Evolutionary conservation across 2,888 invertebrate species (phyloP).

Genomic region (Ectemnius cavifrons): DNA sequence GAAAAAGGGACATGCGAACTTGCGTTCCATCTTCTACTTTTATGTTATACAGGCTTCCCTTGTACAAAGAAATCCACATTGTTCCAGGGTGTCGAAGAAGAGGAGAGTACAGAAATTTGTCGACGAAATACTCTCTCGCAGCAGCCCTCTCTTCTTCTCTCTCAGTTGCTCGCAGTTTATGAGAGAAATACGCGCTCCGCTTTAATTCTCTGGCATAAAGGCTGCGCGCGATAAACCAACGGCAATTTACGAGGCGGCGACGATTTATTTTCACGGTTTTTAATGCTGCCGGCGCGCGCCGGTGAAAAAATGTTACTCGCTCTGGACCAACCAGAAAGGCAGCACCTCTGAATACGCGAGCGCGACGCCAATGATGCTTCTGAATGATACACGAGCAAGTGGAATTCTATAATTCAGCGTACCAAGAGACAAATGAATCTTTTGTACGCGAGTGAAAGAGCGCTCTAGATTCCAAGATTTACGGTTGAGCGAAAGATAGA

Average conservation of each 20-base stretch:
- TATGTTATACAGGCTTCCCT: no score
- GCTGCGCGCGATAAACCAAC: slow-evolving; percentile 31
- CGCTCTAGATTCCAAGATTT: no score
- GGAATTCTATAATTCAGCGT: slow-evolving; percentile 63
- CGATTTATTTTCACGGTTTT: slow-evolving; percentile 46
- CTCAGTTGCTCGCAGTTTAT: neutral
- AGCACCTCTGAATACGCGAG: slow-evolving; percentile 6
- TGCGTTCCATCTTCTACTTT: no score
- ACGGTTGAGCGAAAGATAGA: slow-evolving; percentile 7
- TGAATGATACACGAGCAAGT: slow-evolving; percentile 38
- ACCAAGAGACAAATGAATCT: slow-evolving; percentile 62
- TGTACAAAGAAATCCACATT: no score
- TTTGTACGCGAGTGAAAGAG: slow-evolving; percentile 14
- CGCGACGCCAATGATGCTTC: slow-evolving; percentile 29
- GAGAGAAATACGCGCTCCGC: slow-evolving; percentile 17
- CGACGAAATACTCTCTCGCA: neutral
- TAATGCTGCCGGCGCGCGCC: slow-evolving; percentile 39
- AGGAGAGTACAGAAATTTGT: neutral
- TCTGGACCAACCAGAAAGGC: slow-evolving; percentile 34
- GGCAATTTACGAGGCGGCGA: slow-evolving; percentile 36
- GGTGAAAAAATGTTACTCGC: slow-evolving; percentile 34
- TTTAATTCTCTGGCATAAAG: slow-evolving; percentile 37
- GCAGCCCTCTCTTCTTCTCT: slow-evolving; percentile 9
- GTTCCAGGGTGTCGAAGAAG: neutral
- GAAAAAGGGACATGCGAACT: neutral